Evolutionary conservation across 2,888 invertebrate species (phyloP).

Genomic region (Caradrina clavipalpis): DNA sequence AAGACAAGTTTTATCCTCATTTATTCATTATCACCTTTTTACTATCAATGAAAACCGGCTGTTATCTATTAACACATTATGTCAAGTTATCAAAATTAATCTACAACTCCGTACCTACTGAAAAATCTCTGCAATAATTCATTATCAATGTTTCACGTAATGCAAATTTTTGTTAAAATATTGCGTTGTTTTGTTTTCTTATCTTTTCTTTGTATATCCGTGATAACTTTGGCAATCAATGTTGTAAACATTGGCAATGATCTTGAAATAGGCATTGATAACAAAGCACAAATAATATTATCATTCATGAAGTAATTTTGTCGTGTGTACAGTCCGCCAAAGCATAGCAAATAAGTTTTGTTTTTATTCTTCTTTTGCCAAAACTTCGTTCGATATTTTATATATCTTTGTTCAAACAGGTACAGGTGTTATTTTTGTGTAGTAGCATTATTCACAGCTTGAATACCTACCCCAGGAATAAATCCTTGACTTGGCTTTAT

Average conservation of each 20-base stretch:
- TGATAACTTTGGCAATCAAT: constrained; percentile 38
- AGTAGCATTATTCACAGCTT: no score
- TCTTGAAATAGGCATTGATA: constrained; percentile 29
- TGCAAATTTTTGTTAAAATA: constrained; percentile 36
- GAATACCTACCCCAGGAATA: no score
- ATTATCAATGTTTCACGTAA: constrained; percentile 25
- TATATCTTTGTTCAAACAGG: no score
- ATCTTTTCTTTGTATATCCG: constrained; percentile 15
- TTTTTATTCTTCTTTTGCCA: not conserved
- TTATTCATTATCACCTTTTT: constrained; percentile 3
- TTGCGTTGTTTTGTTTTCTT: constrained; percentile 30
- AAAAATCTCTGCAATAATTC: constrained; percentile 1
- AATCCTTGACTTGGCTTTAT: no score
- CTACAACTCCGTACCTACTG: not conserved
- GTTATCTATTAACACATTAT: not conserved
- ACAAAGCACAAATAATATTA: constrained; percentile 3
- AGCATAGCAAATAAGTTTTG: not conserved
- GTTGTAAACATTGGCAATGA: constrained; percentile 32
- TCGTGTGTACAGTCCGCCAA: not conserved
- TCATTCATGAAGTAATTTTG: not conserved
- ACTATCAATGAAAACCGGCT: constrained; percentile 12
- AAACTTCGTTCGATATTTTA: no score
- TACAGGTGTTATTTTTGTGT: no score
- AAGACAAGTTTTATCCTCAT: not conserved
- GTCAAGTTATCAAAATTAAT: constrained; percentile 8